Evolutionary conservation across 2,797 vertebrate genomes (phyloP), one percentile per base, ranked within the genome.

Genomic region (Enteromius treurensis): DNA sequence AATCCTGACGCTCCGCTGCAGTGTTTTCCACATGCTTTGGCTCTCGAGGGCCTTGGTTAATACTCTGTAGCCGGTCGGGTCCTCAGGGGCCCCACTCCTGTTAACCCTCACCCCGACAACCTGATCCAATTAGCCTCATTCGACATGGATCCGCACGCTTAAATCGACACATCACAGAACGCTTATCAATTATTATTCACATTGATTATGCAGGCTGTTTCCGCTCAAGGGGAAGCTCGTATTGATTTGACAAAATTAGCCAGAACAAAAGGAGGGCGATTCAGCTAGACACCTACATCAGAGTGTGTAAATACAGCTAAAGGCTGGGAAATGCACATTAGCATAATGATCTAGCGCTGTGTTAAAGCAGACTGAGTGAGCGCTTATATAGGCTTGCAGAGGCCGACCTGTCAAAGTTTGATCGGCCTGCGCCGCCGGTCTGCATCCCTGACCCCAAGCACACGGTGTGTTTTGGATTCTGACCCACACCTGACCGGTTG

Each of bases 71-170:
- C 45, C n/a, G 11, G 42, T 4, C 14, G 0, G 68, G 68, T 37
- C 65, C 58, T 70, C 55, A 29, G 55, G 32, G 68, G 65, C 85
- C 85, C 86, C 83, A 85, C 87, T 89, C 88, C 89, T 92, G 89
- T 92, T 83, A 90, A 89, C 88, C 92, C 93, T 92, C 92, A 93
- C 91, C 89, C 88, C 86, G 77, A 90, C 92, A 92, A 87, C 90
- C 90, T 93, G 93, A 95, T 91, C 92, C 90, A 93, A 95, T 95
- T 95, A 95, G 91, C 91, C 89, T 91, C 74, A 91, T 82, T 91
- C 87, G 87, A 88, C 81, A 89, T 77, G 88, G 84, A 88, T 87
- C 89, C 69, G 82, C 84, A 79, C 88, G 91, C 88, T 92, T 92
- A 92, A 93, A 91, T 89, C 85, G 87, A 89, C 74, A 85, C 90